Base-by-base conservation (phyloP, 1,140 invertebrate species). In the Apis florea region DNA sequence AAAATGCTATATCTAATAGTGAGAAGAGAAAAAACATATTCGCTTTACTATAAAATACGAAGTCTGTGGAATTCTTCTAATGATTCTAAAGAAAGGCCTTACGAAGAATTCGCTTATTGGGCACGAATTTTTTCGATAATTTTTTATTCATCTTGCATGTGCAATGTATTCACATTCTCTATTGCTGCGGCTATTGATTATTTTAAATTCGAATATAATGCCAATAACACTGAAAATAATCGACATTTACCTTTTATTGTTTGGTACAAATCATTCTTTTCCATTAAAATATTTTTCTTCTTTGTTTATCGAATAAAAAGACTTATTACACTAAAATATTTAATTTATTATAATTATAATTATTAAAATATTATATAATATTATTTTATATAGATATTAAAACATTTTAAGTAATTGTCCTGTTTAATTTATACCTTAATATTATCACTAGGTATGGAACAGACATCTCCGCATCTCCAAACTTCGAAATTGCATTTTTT, bases 1-100 rank as follows among this genome's bases (percentile, higher is more conserved):
- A 88, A 88, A 83, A 73, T 87, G 56, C 24, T 73, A 6, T 86
- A 88, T 13, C 61, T 86, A 26, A 1, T 84, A 5, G 12, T n/a
- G 3, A 64, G 64, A 31, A 71, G 17, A 10, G 21, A 83, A 15
- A 79, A 19, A 66, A 56, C 72, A 0, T 26, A 47, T 1, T 51
- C 31, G 8, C 31, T 88, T 9, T 86, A 84, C 12, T 24, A 84
- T 0, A 63, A 81, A 26, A 61, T 81, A 49, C 74, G 66, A 47
- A 47, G 24, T 10, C 56, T 87, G 17, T 89, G 87, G 87, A 1
- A 49, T 31, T 40, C 59, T 2, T 51, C 67, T 0, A n/a, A 79
- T 1, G 69, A 73, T 47, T 12, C 59, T 5, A 53, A 68, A 3
- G 84, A 89, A 47, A 67, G 53, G 21, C 47, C 26, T 10, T 67